A percentile compares a stretch with the other conserved stretches of the same genome.
These are phyloP conservation scores for Rhynchomys soricoides DNA, from an alignment of 2,113 vertebrate species.

Conservation along the genomic window DNA sequence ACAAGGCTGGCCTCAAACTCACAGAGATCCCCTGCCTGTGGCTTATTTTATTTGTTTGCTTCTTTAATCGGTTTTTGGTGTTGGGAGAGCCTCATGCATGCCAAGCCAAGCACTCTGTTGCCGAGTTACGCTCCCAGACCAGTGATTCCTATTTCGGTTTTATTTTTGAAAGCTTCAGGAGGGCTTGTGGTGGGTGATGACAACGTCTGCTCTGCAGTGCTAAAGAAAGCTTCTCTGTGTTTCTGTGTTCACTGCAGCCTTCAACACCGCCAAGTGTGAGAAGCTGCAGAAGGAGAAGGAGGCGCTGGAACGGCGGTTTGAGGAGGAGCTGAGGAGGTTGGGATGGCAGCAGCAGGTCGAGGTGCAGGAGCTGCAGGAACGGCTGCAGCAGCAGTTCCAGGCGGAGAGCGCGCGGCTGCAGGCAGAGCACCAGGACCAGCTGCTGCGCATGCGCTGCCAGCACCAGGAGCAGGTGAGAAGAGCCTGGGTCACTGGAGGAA, in stretches of 20 bases:
- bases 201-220: background rate
- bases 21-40: background rate
- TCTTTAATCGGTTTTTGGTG: background rate
- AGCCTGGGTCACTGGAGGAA: rapidly evolving
- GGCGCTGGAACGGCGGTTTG: conserved; percentile 90
- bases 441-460: conserved; percentile 79
- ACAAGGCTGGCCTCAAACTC: background rate
- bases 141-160: background rate
- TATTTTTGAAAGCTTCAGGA: background rate
- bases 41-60: background rate
- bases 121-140: background rate
- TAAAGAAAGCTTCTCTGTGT: background rate
- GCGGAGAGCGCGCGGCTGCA: conserved; percentile 85
- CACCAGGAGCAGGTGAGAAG: conserved; percentile 90
- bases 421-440: conserved; percentile 85
- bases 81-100: background rate
- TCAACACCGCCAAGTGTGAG: conserved; percentile 90
- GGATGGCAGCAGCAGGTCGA: conserved; percentile 89
- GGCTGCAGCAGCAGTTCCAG: conserved; percentile 86
- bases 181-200: rapidly evolving
- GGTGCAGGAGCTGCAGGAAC: conserved; percentile 89
- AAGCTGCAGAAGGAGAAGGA: conserved; percentile 94
- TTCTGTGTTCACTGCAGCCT: conserved; percentile 82
- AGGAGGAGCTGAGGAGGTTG: conserved; percentile 89
- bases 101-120: too few species aligned